Evolutionary conservation across 2,797 vertebrate genomes (phyloP), one percentile per base, ranked within the genome.

Genomic region (Heteromormyrus szaboi): DNA sequence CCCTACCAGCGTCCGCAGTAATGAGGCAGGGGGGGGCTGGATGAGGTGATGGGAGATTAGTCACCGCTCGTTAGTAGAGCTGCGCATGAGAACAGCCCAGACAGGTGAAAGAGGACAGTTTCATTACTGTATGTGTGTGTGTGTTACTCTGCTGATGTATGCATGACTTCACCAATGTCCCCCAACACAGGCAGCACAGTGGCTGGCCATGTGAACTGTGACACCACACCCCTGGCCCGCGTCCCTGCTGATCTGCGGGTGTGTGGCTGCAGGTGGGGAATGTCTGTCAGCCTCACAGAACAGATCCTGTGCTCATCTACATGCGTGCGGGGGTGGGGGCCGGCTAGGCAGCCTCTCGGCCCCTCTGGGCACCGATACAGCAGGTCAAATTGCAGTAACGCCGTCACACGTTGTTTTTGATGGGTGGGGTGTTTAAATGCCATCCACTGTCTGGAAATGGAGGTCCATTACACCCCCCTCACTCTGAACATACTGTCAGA

Each of bases 1-100:
- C 92, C 92, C 96, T 95, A 97, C 97, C 97, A 97, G 95, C 94
- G 95, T 96, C 97, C 96, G 96, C 95, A 95, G 97, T 98, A 98
- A 99, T 98, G 97, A 98, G 97, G 96, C 95, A 89, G 92, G 93
- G 93, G 92, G 92, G 91, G 93, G 86, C 90, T 88, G 90, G 87
- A 88, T 86, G 87, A 89, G 85, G 95, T 94, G 95, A 95, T 94
- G 65, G 62, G 86, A 85, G 59, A 96, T 96, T 96, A 96, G 95
- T 95, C 96, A 95, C 93, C 92, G 92, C 94, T 96, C 95, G 96
- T 96, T 96, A 96, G 94, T 94, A 94, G 96, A 95, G 65, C 48
- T 22, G 72, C 17, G 76, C 8, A 95, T 94, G 92, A 94, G 92
- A 93, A 93, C 94, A 93, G 94, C 93, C 37, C 37, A 88, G 48